Percentiles rank a stretch among this genome's conserved stretches.
These are phyloP conservation scores for Leucoraja erinaceus DNA, from an alignment of 2,113 vertebrate species.

Conservation along the genomic window DNA sequence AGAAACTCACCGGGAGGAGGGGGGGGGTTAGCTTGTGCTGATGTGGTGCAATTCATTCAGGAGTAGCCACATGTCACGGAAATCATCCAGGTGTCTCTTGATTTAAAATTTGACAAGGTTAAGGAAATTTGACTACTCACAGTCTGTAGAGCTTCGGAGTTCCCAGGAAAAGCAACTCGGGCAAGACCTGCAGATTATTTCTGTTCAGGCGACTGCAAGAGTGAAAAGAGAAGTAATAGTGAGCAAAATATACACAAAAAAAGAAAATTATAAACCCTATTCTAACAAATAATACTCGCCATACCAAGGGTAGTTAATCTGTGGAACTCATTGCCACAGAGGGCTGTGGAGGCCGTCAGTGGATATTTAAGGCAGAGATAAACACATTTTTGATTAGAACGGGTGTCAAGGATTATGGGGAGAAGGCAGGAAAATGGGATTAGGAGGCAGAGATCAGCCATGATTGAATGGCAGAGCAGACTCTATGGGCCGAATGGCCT, in stretches of 20 bases:
- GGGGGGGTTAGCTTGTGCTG: background rate
- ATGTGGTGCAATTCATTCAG: slow-evolving; percentile 18
- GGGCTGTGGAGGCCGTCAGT: no score
- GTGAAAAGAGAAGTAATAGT: slow-evolving; percentile 22
- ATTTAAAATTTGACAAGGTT: slow-evolving; percentile 4
- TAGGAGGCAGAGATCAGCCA: no score
- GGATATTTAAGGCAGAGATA: no score
- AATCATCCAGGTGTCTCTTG: background rate
- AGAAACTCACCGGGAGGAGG: background rate
- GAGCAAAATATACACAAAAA: background rate
- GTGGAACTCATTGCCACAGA: no score
- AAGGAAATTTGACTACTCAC: slow-evolving; percentile 66
- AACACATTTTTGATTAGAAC: no score
- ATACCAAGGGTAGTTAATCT: no score
- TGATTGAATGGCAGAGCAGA: no score
- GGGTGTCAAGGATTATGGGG: no score
- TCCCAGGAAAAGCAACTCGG: slow-evolving; percentile 91
- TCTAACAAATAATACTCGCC: background rate
- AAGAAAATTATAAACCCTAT: background rate
- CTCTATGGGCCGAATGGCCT: no score
- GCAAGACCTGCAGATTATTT: slow-evolving; percentile 93
- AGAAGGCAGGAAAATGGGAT: no score
- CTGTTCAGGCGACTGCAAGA: slow-evolving; percentile 86
- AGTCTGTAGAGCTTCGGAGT: slow-evolving; percentile 90
- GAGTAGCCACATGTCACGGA: background rate